Base-by-base conservation (phyloP, 2,888 invertebrate species). In the Heliconius ethilla region DNA sequence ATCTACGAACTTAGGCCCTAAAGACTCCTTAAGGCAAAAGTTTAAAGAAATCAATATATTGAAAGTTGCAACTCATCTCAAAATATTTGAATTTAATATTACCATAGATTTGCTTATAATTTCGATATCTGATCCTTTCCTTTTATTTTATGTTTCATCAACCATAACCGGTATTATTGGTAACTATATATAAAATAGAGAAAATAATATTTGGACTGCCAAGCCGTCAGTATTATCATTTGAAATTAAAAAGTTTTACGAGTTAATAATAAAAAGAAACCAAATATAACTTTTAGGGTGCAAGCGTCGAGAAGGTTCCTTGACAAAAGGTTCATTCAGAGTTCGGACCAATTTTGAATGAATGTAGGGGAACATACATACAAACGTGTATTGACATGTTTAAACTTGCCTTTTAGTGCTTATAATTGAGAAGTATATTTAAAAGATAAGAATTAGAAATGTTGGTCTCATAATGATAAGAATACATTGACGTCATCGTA, bases 371-470 rank as follows among this genome's bases (percentile, higher is more conserved):
- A 27, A 15, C 27, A 27, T 59, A 25, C 65, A 66, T 9, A 33
- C 22, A 33, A 29, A 74, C 73, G 63, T 40, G 73, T 63, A 6
- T 25, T 5, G 73, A 74, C 73, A 40, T 40, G 73, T 63, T 40
- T 11, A 15, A 69, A 15, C 69, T 40, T 40, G 69, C 11, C 40
- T n/a, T n/a, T 25, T 69, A n/a, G 25, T 67, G 22, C 2, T 69
- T 13, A 25, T 40, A 40, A 69, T 40, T 40, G 25, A 25, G n/a
- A 40, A 69, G 13, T n/a, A n/a, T 67, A 37, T 37, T 69, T 40
- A 15, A 15, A n/a, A 25, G 69, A 69, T 69, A 69, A 40, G 40
- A 25, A 63, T 27, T 63, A 27, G 15, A 62, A 63, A 27, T 63
- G 27, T 63, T 25, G 63, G 6, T 27, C 6, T 15, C 27, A 63